phyloP scores from a whole-genome alignment of 2,888 invertebrate species.

The Neoaliturus tenellus region DNA sequence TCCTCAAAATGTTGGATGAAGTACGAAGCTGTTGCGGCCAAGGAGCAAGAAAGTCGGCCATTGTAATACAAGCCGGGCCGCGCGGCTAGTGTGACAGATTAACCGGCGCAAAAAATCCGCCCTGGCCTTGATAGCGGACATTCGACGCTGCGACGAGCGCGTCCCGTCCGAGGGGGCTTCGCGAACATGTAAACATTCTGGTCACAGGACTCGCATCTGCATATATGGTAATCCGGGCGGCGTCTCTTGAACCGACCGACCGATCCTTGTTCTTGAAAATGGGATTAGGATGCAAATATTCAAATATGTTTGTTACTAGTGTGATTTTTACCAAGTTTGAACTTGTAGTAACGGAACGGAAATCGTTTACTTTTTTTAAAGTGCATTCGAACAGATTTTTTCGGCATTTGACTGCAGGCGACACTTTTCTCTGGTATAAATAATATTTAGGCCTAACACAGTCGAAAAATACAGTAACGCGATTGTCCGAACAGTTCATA shows the following conservation, averaged over 20 bases:
- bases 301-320: no score
- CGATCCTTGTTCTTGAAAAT: background rate
- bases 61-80: background rate
- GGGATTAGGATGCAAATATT: background rate
- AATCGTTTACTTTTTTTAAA: no score
- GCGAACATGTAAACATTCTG: background rate
- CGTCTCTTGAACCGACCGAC: background rate
- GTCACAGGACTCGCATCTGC: background rate
- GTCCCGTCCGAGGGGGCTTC: background rate
- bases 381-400: no score
- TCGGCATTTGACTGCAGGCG: no score
- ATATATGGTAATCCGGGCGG: background rate
- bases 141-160: background rate
- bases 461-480: no score
- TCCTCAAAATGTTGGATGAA: no score
- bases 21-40: background rate
- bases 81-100: conserved; percentile 19
- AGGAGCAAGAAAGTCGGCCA: conserved; percentile 8
- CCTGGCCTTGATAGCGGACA: conserved; percentile 15
- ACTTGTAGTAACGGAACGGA: no score
- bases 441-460: no score
- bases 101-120: background rate
- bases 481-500: no score
- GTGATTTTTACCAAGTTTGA: no score
- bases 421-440: no score